Evolutionary conservation across 2,888 invertebrate species (phyloP).

Genomic region (Lycia hirtaria): DNA sequence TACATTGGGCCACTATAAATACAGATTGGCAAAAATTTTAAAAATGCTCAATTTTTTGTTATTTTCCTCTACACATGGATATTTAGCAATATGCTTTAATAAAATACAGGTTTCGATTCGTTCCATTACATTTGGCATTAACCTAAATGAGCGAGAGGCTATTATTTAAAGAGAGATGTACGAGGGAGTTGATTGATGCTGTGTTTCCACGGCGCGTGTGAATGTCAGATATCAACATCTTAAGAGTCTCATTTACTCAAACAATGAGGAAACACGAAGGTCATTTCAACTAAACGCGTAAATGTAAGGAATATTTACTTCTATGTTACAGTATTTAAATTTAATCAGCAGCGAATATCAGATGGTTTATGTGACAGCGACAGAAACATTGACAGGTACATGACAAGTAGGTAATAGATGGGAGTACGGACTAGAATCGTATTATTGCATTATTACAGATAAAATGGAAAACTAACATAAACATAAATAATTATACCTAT

Average conservation of each 20-base stretch:
- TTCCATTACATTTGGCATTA: too few species aligned
- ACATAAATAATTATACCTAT: too few species aligned
- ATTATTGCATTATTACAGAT: too few species aligned
- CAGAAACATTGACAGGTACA: too few species aligned
- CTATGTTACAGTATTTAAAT: slow-evolving; percentile 8
- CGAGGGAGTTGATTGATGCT: slow-evolving; percentile 22
- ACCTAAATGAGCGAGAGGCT: not conserved
- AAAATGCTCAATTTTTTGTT: not conserved
- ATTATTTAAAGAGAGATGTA: slow-evolving; percentile 18
- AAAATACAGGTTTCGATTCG: too few species aligned
- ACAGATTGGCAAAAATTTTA: too few species aligned
- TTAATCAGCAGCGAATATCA: not conserved
- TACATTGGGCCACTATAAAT: not conserved
- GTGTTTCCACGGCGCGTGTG: slow-evolving; percentile 23
- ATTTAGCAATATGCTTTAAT: too few species aligned
- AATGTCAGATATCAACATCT: slow-evolving; percentile 28
- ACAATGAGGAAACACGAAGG: slow-evolving; percentile 41
- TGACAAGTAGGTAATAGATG: too few species aligned
- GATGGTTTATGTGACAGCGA: too few species aligned
- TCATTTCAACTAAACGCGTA: slow-evolving; percentile 37
- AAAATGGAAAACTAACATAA: too few species aligned
- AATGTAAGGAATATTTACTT: slow-evolving; percentile 21
- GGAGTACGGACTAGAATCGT: too few species aligned
- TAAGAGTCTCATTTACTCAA: slow-evolving; percentile 39
- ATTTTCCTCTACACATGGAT: too few species aligned